A percentile compares a stretch with the other conserved stretches of the same genome.
phyloP scores from a whole-genome alignment of 2,113 vertebrate species.

The Tenrec ecaudatus region DNA sequence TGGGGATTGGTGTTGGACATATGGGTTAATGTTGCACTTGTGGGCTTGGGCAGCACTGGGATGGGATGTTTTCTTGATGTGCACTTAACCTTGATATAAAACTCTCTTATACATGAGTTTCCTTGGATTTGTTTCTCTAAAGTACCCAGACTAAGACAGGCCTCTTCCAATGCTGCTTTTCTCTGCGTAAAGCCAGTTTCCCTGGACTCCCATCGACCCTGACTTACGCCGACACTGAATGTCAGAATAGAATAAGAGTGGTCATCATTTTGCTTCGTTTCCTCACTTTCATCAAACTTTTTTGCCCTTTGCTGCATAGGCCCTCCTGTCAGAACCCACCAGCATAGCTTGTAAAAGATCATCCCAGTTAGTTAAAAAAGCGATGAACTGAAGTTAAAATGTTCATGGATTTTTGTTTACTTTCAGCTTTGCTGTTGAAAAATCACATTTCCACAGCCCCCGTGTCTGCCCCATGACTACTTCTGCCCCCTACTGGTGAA shows the following conservation, averaged over 20 bases:
- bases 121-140: too few species aligned
- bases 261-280: neutral
- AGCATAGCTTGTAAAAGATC: neutral
- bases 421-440: neutral
- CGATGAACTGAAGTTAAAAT: slow-evolving; percentile 9
- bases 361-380: slow-evolving; percentile 40
- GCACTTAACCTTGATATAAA: too few species aligned
- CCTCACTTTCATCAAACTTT: neutral
- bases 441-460: neutral
- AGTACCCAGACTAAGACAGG: too few species aligned
- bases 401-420: neutral
- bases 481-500: slow-evolving; percentile 27
- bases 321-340: neutral
- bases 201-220: neutral
- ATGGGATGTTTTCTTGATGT: too few species aligned
- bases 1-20: too few species aligned
- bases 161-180: neutral
- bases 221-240: too few species aligned
- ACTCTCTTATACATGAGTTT: too few species aligned
- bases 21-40: too few species aligned
- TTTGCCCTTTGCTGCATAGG: neutral
- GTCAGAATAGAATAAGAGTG: neutral
- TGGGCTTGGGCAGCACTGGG: too few species aligned
- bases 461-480: neutral
- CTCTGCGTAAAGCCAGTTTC: neutral